Conservation (phyloP, 1,140 invertebrate genomes). For the Musca vetustissima region DNA sequence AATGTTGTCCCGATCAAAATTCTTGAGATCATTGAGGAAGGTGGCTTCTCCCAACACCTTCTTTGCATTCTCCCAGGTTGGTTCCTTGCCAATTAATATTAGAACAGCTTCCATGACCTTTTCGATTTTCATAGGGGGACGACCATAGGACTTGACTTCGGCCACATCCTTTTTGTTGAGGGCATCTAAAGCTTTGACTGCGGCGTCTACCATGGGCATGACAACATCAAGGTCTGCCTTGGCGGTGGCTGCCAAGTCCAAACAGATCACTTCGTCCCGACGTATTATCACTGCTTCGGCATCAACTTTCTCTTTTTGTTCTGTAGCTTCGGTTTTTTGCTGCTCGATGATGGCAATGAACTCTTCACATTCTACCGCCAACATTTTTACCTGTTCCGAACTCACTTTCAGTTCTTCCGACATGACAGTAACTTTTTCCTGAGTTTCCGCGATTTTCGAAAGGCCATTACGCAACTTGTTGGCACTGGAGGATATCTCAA, state of each 20-base stretch:
- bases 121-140: constrained; percentile 80
- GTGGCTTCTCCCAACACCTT: constrained; percentile 77
- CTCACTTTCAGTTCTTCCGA: constrained; percentile 75
- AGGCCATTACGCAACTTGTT: constrained; percentile 76
- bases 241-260: constrained; percentile 76
- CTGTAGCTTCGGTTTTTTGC: constrained; percentile 78
- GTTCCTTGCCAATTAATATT: constrained; percentile 76
- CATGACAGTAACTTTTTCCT: constrained; percentile 76
- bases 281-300: constrained; percentile 69
- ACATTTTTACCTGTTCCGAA: constrained; percentile 63
- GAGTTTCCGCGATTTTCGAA: constrained; percentile 76
- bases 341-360: constrained; percentile 73
- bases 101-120: constrained; percentile 89
- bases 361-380: constrained; percentile 56
- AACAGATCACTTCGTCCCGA: constrained; percentile 78
- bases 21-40: constrained; percentile 74
- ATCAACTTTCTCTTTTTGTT: constrained; percentile 71
- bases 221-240: constrained; percentile 78
- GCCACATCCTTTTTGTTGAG: constrained; percentile 86
- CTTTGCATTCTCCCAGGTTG: constrained; percentile 84
- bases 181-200: constrained; percentile 75
- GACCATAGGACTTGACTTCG: constrained; percentile 84
- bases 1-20: constrained; percentile 88
- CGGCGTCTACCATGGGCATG: constrained; percentile 82
- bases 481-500: constrained; percentile 68